phyloP scores from a whole-genome alignment of 2,888 invertebrate species.

The Ctenicera cuprea region DNA sequence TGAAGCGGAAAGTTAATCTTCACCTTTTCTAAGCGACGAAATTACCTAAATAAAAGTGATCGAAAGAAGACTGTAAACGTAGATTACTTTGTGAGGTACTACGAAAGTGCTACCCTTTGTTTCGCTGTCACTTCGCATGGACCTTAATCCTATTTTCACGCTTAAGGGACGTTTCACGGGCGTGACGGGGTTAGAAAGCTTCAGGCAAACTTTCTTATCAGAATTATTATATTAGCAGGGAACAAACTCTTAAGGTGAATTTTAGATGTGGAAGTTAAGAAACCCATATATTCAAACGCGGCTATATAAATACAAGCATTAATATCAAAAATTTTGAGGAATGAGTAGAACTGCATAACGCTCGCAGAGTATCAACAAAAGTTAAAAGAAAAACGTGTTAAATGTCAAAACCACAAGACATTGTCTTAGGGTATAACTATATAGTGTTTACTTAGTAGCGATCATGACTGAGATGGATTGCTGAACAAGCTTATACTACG shows the following conservation, averaged over 20 bases:
- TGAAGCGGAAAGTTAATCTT: not conserved
- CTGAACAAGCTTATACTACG: not conserved
- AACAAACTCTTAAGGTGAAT: not conserved
- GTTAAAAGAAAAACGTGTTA: too few relatives aligned
- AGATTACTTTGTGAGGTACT: constrained; percentile 25
- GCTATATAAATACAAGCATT: too few relatives aligned
- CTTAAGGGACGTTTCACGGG: constrained; percentile 28
- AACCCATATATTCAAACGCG: too few relatives aligned
- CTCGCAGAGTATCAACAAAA: too few relatives aligned
- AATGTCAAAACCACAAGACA: too few relatives aligned
- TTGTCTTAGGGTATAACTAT: too few relatives aligned
- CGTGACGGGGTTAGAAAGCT: constrained; percentile 28
- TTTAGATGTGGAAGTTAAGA: not conserved
- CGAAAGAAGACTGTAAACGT: constrained; percentile 14
- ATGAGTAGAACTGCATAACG: too few relatives aligned
- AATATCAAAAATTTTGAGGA: too few relatives aligned
- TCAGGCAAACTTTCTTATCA: constrained; percentile 32
- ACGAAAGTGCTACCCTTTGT: constrained; percentile 32
- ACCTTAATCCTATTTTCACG: constrained; percentile 34
- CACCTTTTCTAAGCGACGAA: constrained; percentile 16
- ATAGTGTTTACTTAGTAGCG: not conserved
- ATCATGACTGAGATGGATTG: not conserved
- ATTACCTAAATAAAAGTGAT: constrained; percentile 18
- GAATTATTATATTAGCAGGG: constrained; percentile 28
- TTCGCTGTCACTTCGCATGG: constrained; percentile 32